Percentiles rank a stretch among this genome's conserved stretches.
Conservation (phyloP, 2,888 invertebrate species). For the Leptinotarsa rubiginosa region DNA sequence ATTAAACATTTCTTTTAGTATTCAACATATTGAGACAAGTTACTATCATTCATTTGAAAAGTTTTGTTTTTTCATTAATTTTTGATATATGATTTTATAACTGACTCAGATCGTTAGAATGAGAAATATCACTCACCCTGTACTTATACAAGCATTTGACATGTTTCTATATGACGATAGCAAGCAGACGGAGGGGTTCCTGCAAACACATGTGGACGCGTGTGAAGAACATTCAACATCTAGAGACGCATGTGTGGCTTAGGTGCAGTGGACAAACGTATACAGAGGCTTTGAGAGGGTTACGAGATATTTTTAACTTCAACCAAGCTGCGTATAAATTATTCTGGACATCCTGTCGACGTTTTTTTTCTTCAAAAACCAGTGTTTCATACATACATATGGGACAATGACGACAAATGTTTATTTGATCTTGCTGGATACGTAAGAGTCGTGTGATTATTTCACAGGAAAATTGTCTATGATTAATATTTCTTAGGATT, state of each 20-base stretch:
- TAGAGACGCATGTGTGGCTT: slow-evolving; percentile 55
- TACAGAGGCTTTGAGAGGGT: slow-evolving; percentile 55
- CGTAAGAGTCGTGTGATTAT: slow-evolving; percentile 26
- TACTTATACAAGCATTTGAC: slow-evolving; percentile 14
- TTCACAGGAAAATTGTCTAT: neutral
- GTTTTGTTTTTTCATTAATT: too few species aligned
- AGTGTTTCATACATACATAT: slow-evolving; percentile 34
- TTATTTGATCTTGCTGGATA: slow-evolving; percentile 35
- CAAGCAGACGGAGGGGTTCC: slow-evolving; percentile 17
- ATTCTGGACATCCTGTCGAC: slow-evolving; percentile 50
- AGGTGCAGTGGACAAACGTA: slow-evolving; percentile 58
- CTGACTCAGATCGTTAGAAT: too few species aligned
- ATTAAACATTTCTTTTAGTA: too few species aligned
- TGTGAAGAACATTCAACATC: slow-evolving; percentile 62
- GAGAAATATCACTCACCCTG: slow-evolving; percentile 12
- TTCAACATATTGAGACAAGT: too few species aligned
- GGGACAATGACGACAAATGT: slow-evolving; percentile 29
- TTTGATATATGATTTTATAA: too few species aligned
- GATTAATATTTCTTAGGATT: neutral
- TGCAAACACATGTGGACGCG: slow-evolving; percentile 60
- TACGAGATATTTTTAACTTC: slow-evolving; percentile 59
- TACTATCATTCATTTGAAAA: too few species aligned
- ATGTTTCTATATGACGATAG: slow-evolving; percentile 19
- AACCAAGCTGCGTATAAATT: slow-evolving; percentile 51
- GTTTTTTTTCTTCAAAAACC: slow-evolving; percentile 33